These are phyloP conservation scores for Enteromius trimaculatus DNA, from an alignment of 2,797 vertebrate species.

Conservation along the genomic window DNA sequence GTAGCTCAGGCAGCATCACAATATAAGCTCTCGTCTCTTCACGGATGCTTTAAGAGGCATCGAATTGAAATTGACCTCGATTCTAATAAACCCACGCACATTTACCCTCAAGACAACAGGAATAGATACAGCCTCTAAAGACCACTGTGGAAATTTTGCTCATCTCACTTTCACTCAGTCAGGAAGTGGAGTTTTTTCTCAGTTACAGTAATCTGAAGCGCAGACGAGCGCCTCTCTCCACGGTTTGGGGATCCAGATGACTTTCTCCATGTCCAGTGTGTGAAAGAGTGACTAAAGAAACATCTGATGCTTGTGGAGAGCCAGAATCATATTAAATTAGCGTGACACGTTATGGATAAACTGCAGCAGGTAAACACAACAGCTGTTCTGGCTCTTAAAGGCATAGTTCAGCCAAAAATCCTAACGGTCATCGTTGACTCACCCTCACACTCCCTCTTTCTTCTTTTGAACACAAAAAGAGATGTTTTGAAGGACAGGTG, in stretches of 20 bases:
- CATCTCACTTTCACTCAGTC: slow-evolving; percentile 59
- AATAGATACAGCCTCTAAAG: slow-evolving; percentile 42
- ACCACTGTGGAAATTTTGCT: slow-evolving; percentile 56
- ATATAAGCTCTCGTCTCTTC: not conserved
- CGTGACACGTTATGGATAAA: not conserved
- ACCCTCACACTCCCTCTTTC: not conserved
- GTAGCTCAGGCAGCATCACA: not conserved
- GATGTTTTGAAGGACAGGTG: not conserved
- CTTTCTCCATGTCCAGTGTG: not conserved
- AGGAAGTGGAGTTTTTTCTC: slow-evolving; percentile 52
- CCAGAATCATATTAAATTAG: not conserved
- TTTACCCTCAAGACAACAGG: slow-evolving; percentile 35
- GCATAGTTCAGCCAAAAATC: not conserved
- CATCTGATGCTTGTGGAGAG: not conserved
- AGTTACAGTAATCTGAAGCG: slow-evolving; percentile 58
- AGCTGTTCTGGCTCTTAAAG: not conserved
- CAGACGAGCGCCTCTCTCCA: slow-evolving; percentile 8
- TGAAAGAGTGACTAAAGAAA: not conserved
- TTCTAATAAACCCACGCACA: slow-evolving; percentile 44
- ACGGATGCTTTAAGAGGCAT: not conserved
- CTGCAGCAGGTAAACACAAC: not conserved
- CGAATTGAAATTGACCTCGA: slow-evolving; percentile 35
- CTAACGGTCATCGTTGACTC: not conserved
- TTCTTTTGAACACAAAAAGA: not conserved
- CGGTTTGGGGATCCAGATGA: slow-evolving; percentile 9